Base-by-base conservation (phyloP, 2,888 invertebrate genomes). In the Synanthedon formicaeformis region DNA sequence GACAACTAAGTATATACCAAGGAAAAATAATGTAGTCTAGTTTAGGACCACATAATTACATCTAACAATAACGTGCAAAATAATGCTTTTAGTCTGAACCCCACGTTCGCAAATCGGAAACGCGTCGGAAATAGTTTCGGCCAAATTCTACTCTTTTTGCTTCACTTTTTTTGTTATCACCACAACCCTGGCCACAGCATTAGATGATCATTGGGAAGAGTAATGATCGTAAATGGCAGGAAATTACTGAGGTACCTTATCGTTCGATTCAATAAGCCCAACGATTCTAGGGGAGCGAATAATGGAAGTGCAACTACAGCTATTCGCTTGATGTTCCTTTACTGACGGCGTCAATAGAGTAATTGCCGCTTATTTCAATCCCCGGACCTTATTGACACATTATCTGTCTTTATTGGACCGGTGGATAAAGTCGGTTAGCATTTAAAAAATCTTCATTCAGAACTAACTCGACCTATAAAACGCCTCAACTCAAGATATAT, bases 211-310 rank as follows among this genome's bases (percentile, higher is more conserved):
- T 61, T 66, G 73, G 68, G 67, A 71, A 75, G 77, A 81, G 79
- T 83, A 84, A 79, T 81, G 78, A 72, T 77, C 68, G 76, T 78
- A 82, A 86, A 87, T 86, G 81, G 78, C 77, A 75, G 82, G 83
- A 82, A 86, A 86, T 86, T 81, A 86, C 86, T 64, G 78, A 64
- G 78, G 72, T 76, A 78, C 82, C 86, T 87, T 86, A 86, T 85
- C 85, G 79, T 75, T 61, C 73, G 73, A 85, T 86, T 87, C 85
- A 87, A 87, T 87, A 83, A 85, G 78, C 75, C 74, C 73, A 69
- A 75, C 73, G 73, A 71, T 66, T 68, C 66, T 61, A 66, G 69
- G 71, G 79, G 77, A 72, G 77, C 66, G 73, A 72, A 85, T 83
- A 86, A 85, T 86, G 80, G 82, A 84, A 84, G 74, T 84, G 85